Percentiles rank a stretch among this genome's conserved stretches.
Conservation (phyloP, 2,797 vertebrate genomes). For the Centropyge bicolor region DNA sequence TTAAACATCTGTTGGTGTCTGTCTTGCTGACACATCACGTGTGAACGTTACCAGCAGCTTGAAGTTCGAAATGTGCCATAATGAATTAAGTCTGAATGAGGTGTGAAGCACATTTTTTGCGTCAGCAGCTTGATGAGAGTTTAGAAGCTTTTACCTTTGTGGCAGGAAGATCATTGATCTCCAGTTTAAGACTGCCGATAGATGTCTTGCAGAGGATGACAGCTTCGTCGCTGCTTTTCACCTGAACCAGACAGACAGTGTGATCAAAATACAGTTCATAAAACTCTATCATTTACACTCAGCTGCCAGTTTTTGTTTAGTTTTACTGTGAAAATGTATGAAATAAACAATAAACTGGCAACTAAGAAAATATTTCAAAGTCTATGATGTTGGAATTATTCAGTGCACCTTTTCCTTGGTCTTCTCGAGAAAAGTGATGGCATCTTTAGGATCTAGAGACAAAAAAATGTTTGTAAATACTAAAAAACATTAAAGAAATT, state of each 20-base stretch:
- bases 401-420: slow-evolving; percentile 93
- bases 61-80: not conserved
- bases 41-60: slow-evolving; percentile 3
- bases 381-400: rapidly evolving
- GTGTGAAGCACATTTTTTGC: not conserved
- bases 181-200: slow-evolving; percentile 93
- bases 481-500: not conserved
- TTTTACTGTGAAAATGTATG: too few relatives aligned
- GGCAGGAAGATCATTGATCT: slow-evolving; percentile 94
- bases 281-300: not conserved
- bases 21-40: not conserved
- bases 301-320: not conserved
- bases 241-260: slow-evolving; percentile 78
- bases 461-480: not conserved
- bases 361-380: not conserved
- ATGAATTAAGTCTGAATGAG: not conserved
- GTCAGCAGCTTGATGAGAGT: not conserved
- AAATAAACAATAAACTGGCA: not conserved
- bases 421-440: slow-evolving; percentile 96
- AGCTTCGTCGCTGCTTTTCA: slow-evolving; percentile 95
- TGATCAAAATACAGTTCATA: not conserved
- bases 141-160: slow-evolving; percentile 89
- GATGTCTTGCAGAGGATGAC: slow-evolving; percentile 96
- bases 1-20: slow-evolving; percentile 11
- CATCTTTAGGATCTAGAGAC: slow-evolving; percentile 91